Conservation (phyloP, 2,797 vertebrate species). For the Halcyon badia region DNA sequence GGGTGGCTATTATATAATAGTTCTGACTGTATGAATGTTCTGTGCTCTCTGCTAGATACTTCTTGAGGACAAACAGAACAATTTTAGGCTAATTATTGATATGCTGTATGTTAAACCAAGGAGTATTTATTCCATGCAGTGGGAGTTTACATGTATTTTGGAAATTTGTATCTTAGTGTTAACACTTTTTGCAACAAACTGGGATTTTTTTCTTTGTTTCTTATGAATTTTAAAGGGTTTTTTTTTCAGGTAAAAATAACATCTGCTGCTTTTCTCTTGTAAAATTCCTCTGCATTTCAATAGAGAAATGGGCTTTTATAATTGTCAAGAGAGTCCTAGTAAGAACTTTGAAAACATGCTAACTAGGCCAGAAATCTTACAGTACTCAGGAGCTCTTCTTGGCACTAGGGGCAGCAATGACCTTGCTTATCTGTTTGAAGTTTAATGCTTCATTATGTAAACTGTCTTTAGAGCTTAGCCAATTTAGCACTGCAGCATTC, state of each 20-base stretch:
- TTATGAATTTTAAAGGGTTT: neutral
- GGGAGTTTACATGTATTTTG: neutral
- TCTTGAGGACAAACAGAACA: neutral
- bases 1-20: neutral
- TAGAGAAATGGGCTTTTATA: neutral
- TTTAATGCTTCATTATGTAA: slow-evolving; percentile 61
- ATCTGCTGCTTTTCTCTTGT: neutral
- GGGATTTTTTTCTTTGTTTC: neutral
- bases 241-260: neutral
- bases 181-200: neutral
- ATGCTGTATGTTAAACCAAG: neutral
- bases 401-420: neutral
- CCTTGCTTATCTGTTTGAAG: slow-evolving; percentile 57
- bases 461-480: slow-evolving; percentile 50
- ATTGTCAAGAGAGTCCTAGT: neutral
- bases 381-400: neutral
- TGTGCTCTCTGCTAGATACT: neutral
- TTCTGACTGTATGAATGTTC: neutral
- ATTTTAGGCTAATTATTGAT: neutral
- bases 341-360: slow-evolving; percentile 33
- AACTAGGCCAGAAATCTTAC: slow-evolving; percentile 37
- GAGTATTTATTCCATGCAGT: neutral
- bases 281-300: neutral
- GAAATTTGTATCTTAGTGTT: neutral
- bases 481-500: slow-evolving; percentile 2